Evolutionary conservation across 2,797 vertebrate species (phyloP).

Genomic region (Tauraco hartlaubi): DNA sequence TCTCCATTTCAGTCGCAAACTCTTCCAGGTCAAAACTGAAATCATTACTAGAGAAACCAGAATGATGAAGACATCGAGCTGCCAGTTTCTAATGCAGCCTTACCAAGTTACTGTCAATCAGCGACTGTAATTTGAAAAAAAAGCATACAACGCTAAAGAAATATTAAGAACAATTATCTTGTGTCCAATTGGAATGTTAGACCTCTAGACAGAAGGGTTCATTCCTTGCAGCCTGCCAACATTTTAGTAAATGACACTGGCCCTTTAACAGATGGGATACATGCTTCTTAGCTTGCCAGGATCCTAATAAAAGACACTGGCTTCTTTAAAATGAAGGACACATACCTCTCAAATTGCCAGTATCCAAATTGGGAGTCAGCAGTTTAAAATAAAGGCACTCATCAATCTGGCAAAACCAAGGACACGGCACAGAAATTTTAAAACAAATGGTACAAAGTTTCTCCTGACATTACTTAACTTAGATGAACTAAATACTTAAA

Average conservation of each 20-base stretch:
- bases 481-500: slow-evolving; percentile 37
- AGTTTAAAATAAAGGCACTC: slow-evolving; percentile 76
- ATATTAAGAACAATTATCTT: slow-evolving; percentile 73
- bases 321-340: slow-evolving; percentile 80
- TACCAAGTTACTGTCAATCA: slow-evolving; percentile 77
- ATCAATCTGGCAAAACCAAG: slow-evolving; percentile 74
- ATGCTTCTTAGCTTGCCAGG: slow-evolving; percentile 77
- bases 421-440: slow-evolving; percentile 58
- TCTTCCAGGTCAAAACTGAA: slow-evolving; percentile 70
- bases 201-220: slow-evolving; percentile 70
- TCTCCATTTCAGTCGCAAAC: slow-evolving; percentile 69
- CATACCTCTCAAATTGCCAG: slow-evolving; percentile 78
- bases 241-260: slow-evolving; percentile 76
- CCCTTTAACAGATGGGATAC: slow-evolving; percentile 81
- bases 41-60: slow-evolving; percentile 69
- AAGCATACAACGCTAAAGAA: slow-evolving; percentile 49
- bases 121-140: slow-evolving; percentile 16
- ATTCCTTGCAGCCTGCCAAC: slow-evolving; percentile 71
- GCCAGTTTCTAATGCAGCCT: slow-evolving; percentile 71
- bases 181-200: slow-evolving; percentile 71
- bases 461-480: slow-evolving; percentile 38
- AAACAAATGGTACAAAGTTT: slow-evolving; percentile 55
- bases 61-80: slow-evolving; percentile 70
- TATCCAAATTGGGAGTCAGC: slow-evolving; percentile 72
- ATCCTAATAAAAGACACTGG: slow-evolving; percentile 81